Evolutionary conservation across 2,888 invertebrate genomes (phyloP).

Genomic region (Cetonia aurata): DNA sequence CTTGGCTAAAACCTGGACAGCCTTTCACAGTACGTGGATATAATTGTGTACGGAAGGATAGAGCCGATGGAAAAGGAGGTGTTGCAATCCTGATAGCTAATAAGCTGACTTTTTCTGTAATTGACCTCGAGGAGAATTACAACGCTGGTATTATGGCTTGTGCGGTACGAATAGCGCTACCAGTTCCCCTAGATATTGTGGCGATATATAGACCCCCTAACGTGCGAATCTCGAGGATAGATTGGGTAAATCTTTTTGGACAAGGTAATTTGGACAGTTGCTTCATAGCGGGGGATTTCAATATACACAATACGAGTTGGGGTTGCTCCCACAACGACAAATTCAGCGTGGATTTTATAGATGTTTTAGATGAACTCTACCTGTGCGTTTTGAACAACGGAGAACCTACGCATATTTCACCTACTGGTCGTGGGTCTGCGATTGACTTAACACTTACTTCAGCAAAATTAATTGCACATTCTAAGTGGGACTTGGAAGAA

Average conservation of each 20-base stretch:
- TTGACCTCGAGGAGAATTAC: background rate
- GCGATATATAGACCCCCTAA: constrained; percentile 4
- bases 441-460: background rate
- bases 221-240: background rate
- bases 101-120: background rate
- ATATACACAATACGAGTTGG: constrained; percentile 4
- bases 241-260: constrained; percentile 17
- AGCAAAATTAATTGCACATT: background rate
- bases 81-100: constrained; percentile 12
- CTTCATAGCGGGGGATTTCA: background rate
- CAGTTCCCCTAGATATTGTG: background rate
- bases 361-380: background rate
- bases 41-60: background rate
- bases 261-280: constrained; percentile 1
- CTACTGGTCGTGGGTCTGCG: background rate
- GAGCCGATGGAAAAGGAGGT: constrained; percentile 8
- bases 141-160: constrained; percentile 7
- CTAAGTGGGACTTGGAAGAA: background rate
- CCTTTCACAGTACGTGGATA: background rate
- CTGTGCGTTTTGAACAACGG: background rate
- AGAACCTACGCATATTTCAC: background rate
- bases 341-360: background rate
- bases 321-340: background rate
- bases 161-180: background rate
- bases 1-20: background rate